Evolutionary conservation across 2,797 vertebrate genomes (phyloP).

Genomic region (Spatula versicolor): DNA sequence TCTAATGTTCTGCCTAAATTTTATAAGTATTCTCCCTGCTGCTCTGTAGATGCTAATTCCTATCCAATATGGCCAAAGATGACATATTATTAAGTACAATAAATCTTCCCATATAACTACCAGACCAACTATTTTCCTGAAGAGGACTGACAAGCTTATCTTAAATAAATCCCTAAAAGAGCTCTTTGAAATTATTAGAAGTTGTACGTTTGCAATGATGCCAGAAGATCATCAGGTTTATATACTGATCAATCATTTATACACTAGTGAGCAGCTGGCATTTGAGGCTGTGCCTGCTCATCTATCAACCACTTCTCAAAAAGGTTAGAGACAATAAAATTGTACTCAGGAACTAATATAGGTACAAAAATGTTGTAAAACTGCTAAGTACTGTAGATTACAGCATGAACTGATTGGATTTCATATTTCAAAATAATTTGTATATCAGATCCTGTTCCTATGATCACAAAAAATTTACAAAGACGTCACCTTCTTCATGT

Average conservation of each 20-base stretch:
- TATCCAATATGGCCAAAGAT: slow-evolving; percentile 4
- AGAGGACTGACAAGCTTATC: slow-evolving; percentile 22
- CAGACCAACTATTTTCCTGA: slow-evolving; percentile 21
- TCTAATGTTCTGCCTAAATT: not conserved
- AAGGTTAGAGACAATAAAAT: slow-evolving; percentile 10
- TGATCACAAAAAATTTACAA: not conserved
- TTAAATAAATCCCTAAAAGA: slow-evolving; percentile 45
- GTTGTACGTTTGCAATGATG: slow-evolving; percentile 17
- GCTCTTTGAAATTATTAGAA: slow-evolving; percentile 47
- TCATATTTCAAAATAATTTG: not conserved
- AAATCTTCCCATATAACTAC: slow-evolving; percentile 2
- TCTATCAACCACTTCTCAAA: slow-evolving; percentile 27
- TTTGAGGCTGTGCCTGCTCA: not conserved
- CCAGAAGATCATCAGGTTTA: slow-evolving; percentile 45
- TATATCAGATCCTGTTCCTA: not conserved
- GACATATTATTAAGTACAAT: not conserved
- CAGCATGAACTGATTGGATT: not conserved
- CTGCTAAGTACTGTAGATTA: not conserved
- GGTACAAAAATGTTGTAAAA: slow-evolving; percentile 21
- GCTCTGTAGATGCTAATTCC: slow-evolving; percentile 23
- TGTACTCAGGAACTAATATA: not conserved
- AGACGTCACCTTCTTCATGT: not conserved
- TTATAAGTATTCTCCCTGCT: not conserved
- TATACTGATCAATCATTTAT: slow-evolving; percentile 42
- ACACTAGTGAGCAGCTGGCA: slow-evolving; percentile 15